A percentile compares a stretch with the other conserved stretches of the same genome.
These are phyloP conservation scores for Salvelinus alpinus DNA, from an alignment of 2,113 vertebrate genomes.

Conservation along the genomic window DNA sequence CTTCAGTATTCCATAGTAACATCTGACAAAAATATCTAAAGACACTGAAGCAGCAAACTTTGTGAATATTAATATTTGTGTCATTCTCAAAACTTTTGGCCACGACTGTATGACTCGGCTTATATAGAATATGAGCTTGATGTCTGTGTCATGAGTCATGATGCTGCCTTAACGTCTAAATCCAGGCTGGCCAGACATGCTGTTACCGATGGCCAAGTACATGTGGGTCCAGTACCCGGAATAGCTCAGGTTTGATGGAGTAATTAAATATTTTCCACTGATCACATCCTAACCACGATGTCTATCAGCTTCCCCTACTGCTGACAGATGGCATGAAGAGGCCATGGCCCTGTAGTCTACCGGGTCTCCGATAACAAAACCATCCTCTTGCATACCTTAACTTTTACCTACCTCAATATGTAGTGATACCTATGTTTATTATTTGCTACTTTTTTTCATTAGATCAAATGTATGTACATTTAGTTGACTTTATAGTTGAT, in stretches of 20 bases:
- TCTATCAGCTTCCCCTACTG: no score
- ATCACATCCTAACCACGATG: constrained; percentile 30
- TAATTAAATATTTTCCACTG: constrained; percentile 20
- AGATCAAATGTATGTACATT: constrained; percentile 19
- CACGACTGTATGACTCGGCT: neutral
- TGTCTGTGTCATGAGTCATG: neutral
- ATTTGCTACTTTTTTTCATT: neutral
- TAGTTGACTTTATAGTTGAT: constrained; percentile 9
- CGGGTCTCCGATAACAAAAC: constrained; percentile 6
- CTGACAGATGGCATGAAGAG: no score
- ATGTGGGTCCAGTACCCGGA: no score
- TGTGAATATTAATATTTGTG: no score
- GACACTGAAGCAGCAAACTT: no score
- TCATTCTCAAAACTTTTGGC: no score
- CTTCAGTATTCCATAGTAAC: no score
- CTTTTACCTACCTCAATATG: constrained; percentile 48
- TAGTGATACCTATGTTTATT: neutral
- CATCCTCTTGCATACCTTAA: constrained; percentile 25
- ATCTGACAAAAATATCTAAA: no score
- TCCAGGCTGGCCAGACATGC: constrained; percentile 25
- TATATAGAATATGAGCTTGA: neutral
- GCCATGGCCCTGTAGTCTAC: no score
- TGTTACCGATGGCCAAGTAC: no score
- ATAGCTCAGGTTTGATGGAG: no score
- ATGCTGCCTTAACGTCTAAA: constrained; percentile 13